Evolutionary conservation across 2,113 vertebrate species (phyloP), one percentile per base, ranked within the genome.

Genomic region (Otis tarda): DNA sequence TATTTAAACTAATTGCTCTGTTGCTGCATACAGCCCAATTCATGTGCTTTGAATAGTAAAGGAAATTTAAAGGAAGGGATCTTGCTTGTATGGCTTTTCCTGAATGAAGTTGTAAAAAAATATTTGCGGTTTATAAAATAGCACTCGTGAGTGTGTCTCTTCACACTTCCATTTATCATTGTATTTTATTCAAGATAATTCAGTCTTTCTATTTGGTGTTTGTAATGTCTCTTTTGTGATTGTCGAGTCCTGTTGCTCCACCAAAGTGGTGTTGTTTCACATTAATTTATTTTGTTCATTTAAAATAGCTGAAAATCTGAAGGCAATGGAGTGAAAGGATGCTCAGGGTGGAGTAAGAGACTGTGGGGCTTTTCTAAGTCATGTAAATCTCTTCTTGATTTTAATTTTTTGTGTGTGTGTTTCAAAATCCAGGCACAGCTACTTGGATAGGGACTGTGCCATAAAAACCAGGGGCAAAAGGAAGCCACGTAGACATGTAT

Each of bases 1-100:
- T 95, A 90, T 95, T 97, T 89, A 93, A 87, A 89, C 83, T 95
- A 94, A 95, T 97, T 95, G 77, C 91, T 93, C 80, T 93, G 90
- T 95, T 84, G 61, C 84, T 93, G 41, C 57, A 28, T 83, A 35
- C 50, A 13, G 73, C 70, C 79, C 12, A 25, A 81, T 94, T 90
- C 28, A 37, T 71, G 65, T 52, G 43, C 49, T 68, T 16, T 91
- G 90, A 96, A 90, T 65, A 87, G 73, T 52, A 63, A 93, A 67
- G 49, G 78, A 86, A 90, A 92, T 89, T 17, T 87, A 79, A 90
- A 90, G 64, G 83, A 83, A 76, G 47, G 43, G 82, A 16, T 71
- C 59, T 71, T 93, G 52, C 49, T 87, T 68, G 53, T 18, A 9
- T 74, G 35, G 43, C 30, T 68, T 78, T 87, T 83, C 43, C 70